A percentile compares a stretch with the other conserved stretches of the same genome.
Conservation (phyloP, 2,888 invertebrate genomes). For the Pollenia angustigena region DNA sequence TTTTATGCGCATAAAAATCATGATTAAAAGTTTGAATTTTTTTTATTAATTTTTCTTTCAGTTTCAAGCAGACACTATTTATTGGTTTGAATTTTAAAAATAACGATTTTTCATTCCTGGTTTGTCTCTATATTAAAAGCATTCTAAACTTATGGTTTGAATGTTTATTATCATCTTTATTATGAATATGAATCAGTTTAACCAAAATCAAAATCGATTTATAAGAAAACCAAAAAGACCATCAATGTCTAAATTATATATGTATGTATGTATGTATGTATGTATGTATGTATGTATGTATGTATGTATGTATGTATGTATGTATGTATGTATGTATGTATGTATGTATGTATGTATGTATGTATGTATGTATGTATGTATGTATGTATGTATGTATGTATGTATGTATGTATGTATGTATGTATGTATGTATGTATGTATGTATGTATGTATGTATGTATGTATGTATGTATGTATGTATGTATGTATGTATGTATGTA, state of each 20-base stretch:
- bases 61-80: not conserved
- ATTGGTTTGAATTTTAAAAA: slow-evolving; percentile 17
- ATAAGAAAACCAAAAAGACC: slow-evolving; percentile 22
- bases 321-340: not conserved
- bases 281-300: not conserved
- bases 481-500: not conserved
- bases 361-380: not conserved
- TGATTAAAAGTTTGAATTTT: slow-evolving; percentile 33
- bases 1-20: slow-evolving; percentile 30
- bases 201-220: slow-evolving; percentile 49
- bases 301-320: not conserved
- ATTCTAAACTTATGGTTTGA: slow-evolving; percentile 20
- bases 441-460: not conserved
- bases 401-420: too few relatives aligned
- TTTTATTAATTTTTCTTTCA: not conserved
- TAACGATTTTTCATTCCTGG: not conserved
- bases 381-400: not conserved
- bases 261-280: too few relatives aligned
- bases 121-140: slow-evolving; percentile 19
- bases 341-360: not conserved
- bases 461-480: not conserved
- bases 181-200: slow-evolving; percentile 54
- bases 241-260: slow-evolving; percentile 22
- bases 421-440: not conserved
- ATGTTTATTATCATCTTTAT: slow-evolving; percentile 41